A percentile compares a stretch with the other conserved stretches of the same genome.
These are phyloP conservation scores for Troides oblongomaculatus DNA, from an alignment of 2,888 invertebrate species.

Conservation along the genomic window DNA sequence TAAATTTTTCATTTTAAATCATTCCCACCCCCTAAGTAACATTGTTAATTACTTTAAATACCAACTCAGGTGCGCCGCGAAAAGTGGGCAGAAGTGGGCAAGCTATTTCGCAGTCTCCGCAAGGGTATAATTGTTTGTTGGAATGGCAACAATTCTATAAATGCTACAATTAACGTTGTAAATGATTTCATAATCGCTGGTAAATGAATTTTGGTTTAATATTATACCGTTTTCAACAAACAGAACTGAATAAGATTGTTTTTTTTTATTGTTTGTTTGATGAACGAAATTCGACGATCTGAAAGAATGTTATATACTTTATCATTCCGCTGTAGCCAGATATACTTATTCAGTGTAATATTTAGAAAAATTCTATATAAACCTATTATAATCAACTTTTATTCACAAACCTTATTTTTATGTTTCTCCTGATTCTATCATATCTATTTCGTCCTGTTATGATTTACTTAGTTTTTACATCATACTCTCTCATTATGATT, in stretches of 20 bases:
- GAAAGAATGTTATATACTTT: too few species aligned
- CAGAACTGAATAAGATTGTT: neutral
- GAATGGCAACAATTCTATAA: conserved; percentile 36
- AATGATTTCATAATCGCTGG: conserved; percentile 15
- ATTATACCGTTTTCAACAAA: neutral
- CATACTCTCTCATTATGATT: too few species aligned
- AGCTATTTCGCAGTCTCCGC: conserved; percentile 39
- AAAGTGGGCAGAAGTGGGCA: conserved; percentile 34
- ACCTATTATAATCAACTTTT: too few species aligned
- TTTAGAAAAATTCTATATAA: too few species aligned
- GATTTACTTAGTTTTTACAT: too few species aligned
- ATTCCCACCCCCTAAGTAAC: conserved; percentile 9
- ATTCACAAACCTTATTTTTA: too few species aligned
- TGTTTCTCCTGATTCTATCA: too few species aligned
- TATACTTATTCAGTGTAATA: too few species aligned
- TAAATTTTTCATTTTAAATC: neutral
- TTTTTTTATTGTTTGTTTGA: neutral
- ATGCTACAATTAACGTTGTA: conserved; percentile 31
- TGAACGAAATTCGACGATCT: neutral
- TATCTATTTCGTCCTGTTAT: too few species aligned
- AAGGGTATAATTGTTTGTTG: conserved; percentile 42
- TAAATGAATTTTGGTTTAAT: conserved; percentile 15
- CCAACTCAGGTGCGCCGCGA: conserved; percentile 36
- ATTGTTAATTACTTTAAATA: conserved; percentile 39
- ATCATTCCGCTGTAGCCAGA: too few species aligned